Percentiles rank a stretch among this genome's conserved stretches.
phyloP scores from a whole-genome alignment of 37 sponge, comb jelly and placozoan genomes.

The Bolinopsis microptera region DNA sequence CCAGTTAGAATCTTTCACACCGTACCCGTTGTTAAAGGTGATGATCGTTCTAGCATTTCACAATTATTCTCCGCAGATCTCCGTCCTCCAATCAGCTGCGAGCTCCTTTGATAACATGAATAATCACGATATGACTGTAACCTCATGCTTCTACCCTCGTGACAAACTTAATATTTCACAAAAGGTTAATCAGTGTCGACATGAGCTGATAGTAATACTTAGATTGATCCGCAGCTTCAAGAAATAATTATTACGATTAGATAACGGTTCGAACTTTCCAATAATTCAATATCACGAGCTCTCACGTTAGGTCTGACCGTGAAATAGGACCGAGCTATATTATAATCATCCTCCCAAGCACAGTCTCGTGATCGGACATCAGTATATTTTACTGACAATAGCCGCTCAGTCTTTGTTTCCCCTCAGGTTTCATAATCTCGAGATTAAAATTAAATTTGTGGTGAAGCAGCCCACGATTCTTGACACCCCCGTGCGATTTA shows the following conservation, averaged over 20 bases:
- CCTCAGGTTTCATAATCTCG: slow-evolving; percentile 61
- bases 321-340: not conserved
- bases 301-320: not conserved
- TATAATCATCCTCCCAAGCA: not conserved
- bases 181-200: not conserved
- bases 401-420: not conserved
- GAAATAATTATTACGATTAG: not conserved
- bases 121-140: not conserved
- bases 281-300: not conserved
- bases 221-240: not conserved
- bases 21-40: too few relatives aligned
- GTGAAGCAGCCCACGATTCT: slow-evolving; percentile 1
- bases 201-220: not conserved
- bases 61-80: too few relatives aligned
- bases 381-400: not conserved
- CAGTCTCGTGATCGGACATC: not conserved
- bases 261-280: not conserved
- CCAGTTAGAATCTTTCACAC: too few relatives aligned
- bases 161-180: not conserved
- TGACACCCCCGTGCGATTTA: not conserved
- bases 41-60: too few relatives aligned
- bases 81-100: too few relatives aligned
- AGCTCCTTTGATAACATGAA: too few relatives aligned
- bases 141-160: not conserved
- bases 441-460: slow-evolving; percentile 67